These are phyloP conservation scores for Onthophagus taurus DNA, from an alignment of 1,140 invertebrate genomes.

Conservation along the genomic window DNA sequence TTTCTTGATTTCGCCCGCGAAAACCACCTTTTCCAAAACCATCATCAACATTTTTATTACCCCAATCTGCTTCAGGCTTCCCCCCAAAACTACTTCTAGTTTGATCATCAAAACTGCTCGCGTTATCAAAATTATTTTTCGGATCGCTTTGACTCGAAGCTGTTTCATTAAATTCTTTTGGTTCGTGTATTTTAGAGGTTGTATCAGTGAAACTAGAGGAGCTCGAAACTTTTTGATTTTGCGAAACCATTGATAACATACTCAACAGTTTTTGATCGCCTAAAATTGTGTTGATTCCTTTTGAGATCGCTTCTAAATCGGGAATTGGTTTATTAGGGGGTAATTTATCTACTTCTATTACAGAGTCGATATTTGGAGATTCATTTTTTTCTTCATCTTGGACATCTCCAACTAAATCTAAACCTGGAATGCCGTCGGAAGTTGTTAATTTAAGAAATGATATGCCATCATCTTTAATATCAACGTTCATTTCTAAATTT, in stretches of 20 bases:
- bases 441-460: conserved; percentile 22
- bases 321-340: conserved; percentile 23
- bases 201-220: conserved; percentile 1
- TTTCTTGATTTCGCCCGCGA: not conserved
- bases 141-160: not conserved
- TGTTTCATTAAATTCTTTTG: not conserved
- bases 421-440: conserved; percentile 49
- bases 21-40: not conserved
- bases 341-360: conserved; percentile 36
- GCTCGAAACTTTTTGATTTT: conserved; percentile 22
- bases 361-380: conserved; percentile 27
- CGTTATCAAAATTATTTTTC: conserved; percentile 5
- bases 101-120: conserved; percentile 24
- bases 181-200: conserved; percentile 3
- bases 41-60: not conserved
- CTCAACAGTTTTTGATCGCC: conserved; percentile 50
- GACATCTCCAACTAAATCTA: conserved; percentile 50
- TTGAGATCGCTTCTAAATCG: conserved; percentile 47
- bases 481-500: not conserved
- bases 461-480: conserved; percentile 11
- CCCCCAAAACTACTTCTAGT: conserved; percentile 28
- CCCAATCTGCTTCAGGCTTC: not conserved
- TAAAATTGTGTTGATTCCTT: conserved; percentile 48
- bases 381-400: conserved; percentile 28
- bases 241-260: conserved; percentile 44